These are phyloP conservation scores for Drosophila dunni DNA, from an alignment of 1,140 invertebrate species.

Conservation along the genomic window DNA sequence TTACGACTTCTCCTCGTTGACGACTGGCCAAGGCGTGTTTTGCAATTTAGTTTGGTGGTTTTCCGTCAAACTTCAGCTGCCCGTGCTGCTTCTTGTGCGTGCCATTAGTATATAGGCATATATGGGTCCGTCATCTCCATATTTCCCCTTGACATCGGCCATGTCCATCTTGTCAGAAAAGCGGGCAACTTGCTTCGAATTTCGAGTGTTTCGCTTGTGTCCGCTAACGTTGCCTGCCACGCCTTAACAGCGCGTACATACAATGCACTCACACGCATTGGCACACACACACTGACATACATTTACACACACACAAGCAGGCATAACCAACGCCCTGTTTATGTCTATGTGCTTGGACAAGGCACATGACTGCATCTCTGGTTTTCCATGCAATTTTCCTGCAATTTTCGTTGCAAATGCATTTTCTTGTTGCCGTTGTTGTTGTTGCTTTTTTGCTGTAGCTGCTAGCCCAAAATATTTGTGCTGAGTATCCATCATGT, in stretches of 20 bases:
- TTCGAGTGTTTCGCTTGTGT: slow-evolving; percentile 38
- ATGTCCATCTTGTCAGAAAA: slow-evolving; percentile 65
- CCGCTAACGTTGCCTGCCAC: slow-evolving; percentile 46
- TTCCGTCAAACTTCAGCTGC: slow-evolving; percentile 62
- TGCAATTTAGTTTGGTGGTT: slow-evolving; percentile 80
- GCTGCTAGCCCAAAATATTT: slow-evolving; percentile 62
- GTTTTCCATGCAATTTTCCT: slow-evolving; percentile 60
- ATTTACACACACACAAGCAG: slow-evolving; percentile 3
- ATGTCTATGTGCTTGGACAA: slow-evolving; percentile 20
- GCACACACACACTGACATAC: slow-evolving; percentile 5
- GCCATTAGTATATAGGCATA: slow-evolving; percentile 58
- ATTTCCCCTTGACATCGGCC: background rate
- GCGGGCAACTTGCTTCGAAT: slow-evolving; percentile 54
- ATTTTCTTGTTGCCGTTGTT: slow-evolving; percentile 54
- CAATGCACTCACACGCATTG: slow-evolving; percentile 19
- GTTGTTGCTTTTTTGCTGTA: slow-evolving; percentile 12
- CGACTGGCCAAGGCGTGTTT: slow-evolving; percentile 51
- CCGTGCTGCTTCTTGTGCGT: background rate
- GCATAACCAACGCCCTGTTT: slow-evolving; percentile 6
- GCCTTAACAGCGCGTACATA: slow-evolving; percentile 66
- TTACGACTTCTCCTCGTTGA: slow-evolving; percentile 39
- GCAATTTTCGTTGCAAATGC: slow-evolving; percentile 76
- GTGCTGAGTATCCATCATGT: slow-evolving; percentile 53
- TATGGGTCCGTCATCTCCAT: slow-evolving; percentile 3
- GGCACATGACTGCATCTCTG: slow-evolving; percentile 44